Conservation (phyloP, 2,113 vertebrate genomes). For the Lepus americanus region DNA sequence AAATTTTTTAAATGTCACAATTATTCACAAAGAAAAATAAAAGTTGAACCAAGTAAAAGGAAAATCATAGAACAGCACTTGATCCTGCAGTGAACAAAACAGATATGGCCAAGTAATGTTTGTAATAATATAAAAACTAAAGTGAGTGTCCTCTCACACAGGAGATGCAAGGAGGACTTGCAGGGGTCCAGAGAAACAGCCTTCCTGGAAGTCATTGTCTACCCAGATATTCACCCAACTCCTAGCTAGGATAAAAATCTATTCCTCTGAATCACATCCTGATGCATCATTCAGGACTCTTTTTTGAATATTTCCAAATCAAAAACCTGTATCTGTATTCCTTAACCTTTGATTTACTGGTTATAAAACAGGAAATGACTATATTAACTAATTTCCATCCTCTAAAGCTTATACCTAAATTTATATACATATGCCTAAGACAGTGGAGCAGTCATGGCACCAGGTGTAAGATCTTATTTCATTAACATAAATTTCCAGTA, state of each 20-base stretch:
- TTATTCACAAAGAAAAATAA: neutral
- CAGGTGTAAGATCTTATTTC: neutral
- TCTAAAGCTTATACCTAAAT: neutral
- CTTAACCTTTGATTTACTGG: neutral
- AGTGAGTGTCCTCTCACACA: neutral
- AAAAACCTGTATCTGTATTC: no score
- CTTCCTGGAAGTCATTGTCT: no score
- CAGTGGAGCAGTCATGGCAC: neutral
- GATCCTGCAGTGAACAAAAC: neutral
- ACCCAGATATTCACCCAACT: no score
- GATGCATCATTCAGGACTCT: no score
- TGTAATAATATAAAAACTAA: neutral
- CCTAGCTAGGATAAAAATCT: no score
- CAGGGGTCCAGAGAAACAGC: neutral
- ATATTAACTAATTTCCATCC: neutral
- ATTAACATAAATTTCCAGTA: neutral
- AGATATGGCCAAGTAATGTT: neutral
- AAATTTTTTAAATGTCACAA: neutral
- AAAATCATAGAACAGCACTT: neutral
- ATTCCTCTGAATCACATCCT: no score
- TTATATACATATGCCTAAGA: neutral
- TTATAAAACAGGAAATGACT: neutral
- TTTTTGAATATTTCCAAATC: no score
- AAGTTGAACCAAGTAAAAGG: neutral
- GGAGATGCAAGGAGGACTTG: neutral